Evolutionary conservation across 2,113 vertebrate genomes (phyloP).

Genomic region (Paralichthys olivaceus): DNA sequence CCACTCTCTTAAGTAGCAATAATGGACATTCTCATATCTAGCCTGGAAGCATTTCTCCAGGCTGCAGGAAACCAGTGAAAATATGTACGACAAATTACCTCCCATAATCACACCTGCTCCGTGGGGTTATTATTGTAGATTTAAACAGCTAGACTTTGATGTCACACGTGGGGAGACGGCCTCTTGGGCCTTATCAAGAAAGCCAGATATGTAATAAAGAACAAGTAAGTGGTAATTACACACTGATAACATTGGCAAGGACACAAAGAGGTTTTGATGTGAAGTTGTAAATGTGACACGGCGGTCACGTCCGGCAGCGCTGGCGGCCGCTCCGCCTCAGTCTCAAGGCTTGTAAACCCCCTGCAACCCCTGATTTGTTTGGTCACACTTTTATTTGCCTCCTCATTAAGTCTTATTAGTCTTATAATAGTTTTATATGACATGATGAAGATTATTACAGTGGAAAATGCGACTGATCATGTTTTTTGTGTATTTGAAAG

Average conservation of each 20-base stretch:
- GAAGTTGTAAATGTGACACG: constrained; percentile 68
- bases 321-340: constrained; percentile 4
- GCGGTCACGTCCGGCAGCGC: constrained; percentile 46
- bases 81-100: constrained; percentile 66
- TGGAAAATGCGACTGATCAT: constrained; percentile 44
- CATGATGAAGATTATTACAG: constrained; percentile 39
- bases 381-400: constrained; percentile 49
- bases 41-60: constrained; percentile 53
- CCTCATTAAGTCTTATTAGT: constrained; percentile 61
- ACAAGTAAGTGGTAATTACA: constrained; percentile 67
- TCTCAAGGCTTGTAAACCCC: constrained; percentile 45
- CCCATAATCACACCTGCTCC: constrained; percentile 57
- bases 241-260: constrained; percentile 67
- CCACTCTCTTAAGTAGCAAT: constrained; percentile 66
- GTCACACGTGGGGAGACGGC: constrained; percentile 23
- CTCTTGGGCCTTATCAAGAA: constrained; percentile 52
- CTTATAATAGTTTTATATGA: constrained; percentile 26
- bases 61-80: constrained; percentile 56
- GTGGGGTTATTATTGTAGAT: constrained; percentile 59
- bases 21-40: constrained; percentile 64
- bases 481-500: constrained; percentile 25
- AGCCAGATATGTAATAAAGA: constrained; percentile 72
- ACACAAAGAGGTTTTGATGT: constrained; percentile 61
- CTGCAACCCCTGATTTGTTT: constrained; percentile 42
- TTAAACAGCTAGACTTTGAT: constrained; percentile 53